These are phyloP conservation scores for Temnothorax curvispinosus DNA, from an alignment of 1,140 invertebrate species.

Conservation along the genomic window DNA sequence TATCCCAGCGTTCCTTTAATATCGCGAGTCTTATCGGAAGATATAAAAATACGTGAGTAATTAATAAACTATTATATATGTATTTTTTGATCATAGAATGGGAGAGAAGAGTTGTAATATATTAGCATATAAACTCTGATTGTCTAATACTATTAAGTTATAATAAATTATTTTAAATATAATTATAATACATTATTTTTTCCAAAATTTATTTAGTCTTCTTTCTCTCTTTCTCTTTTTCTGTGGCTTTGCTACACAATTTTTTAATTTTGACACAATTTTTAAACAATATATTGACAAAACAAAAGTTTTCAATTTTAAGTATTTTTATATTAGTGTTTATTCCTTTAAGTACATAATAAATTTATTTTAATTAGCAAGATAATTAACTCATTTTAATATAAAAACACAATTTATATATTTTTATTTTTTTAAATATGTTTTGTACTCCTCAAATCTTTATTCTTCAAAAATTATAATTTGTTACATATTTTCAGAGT, in stretches of 20 bases:
- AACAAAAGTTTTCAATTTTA: not conserved
- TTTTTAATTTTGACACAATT: not conserved
- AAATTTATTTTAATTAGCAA: not conserved
- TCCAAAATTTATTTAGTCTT: too few species aligned
- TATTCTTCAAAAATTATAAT: not conserved
- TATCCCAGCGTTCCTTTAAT: slow-evolving; percentile 86
- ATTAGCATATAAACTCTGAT: too few species aligned
- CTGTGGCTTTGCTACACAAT: not conserved
- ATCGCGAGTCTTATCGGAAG: slow-evolving; percentile 76
- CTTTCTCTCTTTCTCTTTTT: not conserved
- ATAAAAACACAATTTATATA: not conserved
- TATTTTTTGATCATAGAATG: too few species aligned
- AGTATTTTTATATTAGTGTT: not conserved
- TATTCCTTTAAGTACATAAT: not conserved
- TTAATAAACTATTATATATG: not conserved
- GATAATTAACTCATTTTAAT: not conserved
- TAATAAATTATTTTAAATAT: too few species aligned
- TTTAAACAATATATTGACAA: not conserved
- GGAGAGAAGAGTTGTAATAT: too few species aligned
- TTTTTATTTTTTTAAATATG: not conserved
- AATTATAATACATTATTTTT: not conserved
- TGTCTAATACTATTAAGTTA: too few species aligned
- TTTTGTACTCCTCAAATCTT: too few species aligned
- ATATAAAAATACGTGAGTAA: slow-evolving; percentile 62
- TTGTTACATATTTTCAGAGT: not conserved